phyloP scores from a whole-genome alignment of 2,797 vertebrate species.

The Pelodytes ibericus region DNA sequence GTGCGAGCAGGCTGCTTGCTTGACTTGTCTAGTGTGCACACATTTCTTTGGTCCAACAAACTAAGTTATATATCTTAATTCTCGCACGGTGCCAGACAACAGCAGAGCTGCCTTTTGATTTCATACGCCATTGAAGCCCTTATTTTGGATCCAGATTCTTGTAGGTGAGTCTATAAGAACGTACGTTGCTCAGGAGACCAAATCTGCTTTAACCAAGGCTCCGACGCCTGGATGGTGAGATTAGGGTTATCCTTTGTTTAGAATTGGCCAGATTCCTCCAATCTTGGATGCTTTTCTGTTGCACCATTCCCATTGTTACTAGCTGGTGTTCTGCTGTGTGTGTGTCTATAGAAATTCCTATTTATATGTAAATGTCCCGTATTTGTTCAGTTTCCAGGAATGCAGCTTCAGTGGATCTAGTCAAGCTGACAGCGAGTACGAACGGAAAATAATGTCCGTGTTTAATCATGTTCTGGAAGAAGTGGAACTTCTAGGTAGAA shows the following conservation, averaged over 20 bases:
- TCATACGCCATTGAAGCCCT: constrained; percentile 93
- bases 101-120: constrained; percentile 95
- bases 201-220: too few relatives aligned
- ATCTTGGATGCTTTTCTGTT: too few relatives aligned
- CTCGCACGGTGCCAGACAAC: constrained; percentile 84
- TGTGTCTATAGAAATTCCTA: too few relatives aligned
- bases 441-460: constrained; percentile 92
- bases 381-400: constrained; percentile 87
- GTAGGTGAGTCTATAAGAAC: too few relatives aligned
- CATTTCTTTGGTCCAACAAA: too few relatives aligned
- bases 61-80: constrained; percentile 47
- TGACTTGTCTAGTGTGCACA: too few relatives aligned
- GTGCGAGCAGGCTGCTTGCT: too few relatives aligned
- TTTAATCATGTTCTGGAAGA: constrained; percentile 91
- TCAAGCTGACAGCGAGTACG: constrained; percentile 91
- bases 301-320: too few relatives aligned
- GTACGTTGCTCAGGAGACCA: too few relatives aligned
- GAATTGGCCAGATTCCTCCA: not conserved
- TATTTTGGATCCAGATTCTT: constrained; percentile 92
- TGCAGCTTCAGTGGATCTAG: constrained; percentile 79
- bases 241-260: not conserved
- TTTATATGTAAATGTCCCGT: too few relatives aligned
- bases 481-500: constrained; percentile 89
- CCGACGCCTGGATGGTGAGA: too few relatives aligned
- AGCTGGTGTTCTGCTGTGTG: too few relatives aligned